A percentile compares a stretch with the other conserved stretches of the same genome.
These are phyloP conservation scores for Ancistrus triradiatus DNA, from an alignment of 2,113 vertebrate genomes.

Conservation along the genomic window DNA sequence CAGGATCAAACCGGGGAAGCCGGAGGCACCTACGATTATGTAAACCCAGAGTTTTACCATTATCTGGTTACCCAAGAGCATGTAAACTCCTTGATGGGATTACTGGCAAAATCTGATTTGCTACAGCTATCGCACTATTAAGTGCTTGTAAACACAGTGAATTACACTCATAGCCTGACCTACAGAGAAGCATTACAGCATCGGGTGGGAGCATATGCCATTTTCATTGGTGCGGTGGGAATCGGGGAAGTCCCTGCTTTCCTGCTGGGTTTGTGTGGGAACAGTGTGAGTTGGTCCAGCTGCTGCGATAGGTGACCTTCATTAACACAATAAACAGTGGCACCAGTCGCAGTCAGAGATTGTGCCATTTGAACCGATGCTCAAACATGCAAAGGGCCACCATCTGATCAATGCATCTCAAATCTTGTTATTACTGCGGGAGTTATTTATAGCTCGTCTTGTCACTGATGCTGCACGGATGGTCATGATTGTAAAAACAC, in stretches of 20 bases:
- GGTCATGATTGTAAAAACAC: background rate
- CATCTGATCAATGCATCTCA: conserved; percentile 4
- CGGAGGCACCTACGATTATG: no score
- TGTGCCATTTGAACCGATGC: conserved; percentile 1
- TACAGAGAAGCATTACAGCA: conserved; percentile 45
- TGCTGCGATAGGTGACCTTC: conserved; percentile 65
- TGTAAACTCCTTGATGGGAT: no score
- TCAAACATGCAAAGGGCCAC: background rate
- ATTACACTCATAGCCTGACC: background rate
- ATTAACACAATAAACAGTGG: conserved; percentile 66
- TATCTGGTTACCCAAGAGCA: no score
- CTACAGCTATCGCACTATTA: no score
- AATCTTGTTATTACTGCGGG: conserved; percentile 13
- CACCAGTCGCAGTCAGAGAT: conserved; percentile 55
- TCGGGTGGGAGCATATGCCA: conserved; percentile 62
- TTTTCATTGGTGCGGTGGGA: conserved; percentile 51
- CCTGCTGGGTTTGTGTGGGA: conserved; percentile 56
- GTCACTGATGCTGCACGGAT: background rate
- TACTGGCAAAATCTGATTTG: no score
- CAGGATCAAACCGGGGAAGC: no score
- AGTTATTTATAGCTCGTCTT: background rate
- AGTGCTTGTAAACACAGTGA: no score
- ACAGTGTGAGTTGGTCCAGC: conserved; percentile 58
- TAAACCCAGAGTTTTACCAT: no score
- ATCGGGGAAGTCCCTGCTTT: conserved; percentile 39